phyloP scores from a whole-genome alignment of 64 coral and sea anemone species.

The Montipora capricornis region DNA sequence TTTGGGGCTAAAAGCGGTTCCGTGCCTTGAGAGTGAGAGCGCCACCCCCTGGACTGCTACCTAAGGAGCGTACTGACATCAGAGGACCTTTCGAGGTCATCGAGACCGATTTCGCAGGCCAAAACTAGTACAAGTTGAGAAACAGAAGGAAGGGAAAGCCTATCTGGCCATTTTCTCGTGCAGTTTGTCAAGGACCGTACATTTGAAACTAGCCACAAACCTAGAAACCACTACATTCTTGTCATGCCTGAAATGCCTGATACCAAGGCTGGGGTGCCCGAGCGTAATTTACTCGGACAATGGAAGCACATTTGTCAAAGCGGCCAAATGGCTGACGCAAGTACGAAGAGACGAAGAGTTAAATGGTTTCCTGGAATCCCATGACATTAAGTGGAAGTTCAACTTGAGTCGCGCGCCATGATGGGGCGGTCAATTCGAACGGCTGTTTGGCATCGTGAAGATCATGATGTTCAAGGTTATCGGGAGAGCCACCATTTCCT shows the following conservation, averaged over 20 bases:
- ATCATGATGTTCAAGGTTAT: not conserved
- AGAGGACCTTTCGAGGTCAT: not conserved
- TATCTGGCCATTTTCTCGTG: not conserved
- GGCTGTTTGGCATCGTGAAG: not conserved
- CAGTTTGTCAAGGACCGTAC: not conserved
- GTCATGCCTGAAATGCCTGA: not conserved
- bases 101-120: not conserved
- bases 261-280: not conserved
- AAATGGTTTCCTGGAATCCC: not conserved
- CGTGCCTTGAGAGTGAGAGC: not conserved
- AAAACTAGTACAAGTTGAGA: not conserved
- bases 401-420: not conserved
- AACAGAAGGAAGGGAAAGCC: not conserved
- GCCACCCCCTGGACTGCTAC: not conserved
- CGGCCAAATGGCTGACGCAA: not conserved
- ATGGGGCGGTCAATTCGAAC: not conserved
- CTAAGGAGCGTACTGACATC: not conserved
- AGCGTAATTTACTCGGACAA: not conserved
- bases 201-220: not conserved
- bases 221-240: not conserved
- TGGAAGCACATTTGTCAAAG: not conserved
- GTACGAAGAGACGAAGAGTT: not conserved
- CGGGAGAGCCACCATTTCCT: not conserved
- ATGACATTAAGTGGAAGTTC: not conserved
- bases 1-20: not conserved